Conservation (phyloP, 2,888 invertebrate genomes). For the Acrobasis consociella region DNA sequence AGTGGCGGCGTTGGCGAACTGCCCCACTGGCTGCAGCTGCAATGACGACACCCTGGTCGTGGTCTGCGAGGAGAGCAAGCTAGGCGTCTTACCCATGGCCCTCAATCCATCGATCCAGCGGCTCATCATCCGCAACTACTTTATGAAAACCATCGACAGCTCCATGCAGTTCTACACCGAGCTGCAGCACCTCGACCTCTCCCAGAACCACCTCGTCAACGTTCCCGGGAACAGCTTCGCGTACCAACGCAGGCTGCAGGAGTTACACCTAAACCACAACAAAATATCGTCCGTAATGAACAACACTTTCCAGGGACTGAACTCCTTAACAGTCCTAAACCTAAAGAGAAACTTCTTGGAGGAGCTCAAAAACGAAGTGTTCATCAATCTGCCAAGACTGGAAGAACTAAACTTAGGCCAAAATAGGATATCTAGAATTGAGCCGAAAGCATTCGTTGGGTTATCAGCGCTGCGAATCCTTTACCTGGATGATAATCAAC, state of each 20-base stretch:
- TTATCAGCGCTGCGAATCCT: constrained; percentile 89
- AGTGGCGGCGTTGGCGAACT: constrained; percentile 86
- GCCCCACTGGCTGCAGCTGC: constrained; percentile 94
- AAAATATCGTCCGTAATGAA: constrained; percentile 92
- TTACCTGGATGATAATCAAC: constrained; percentile 92
- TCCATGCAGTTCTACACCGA: constrained; percentile 95
- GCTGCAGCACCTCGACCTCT: constrained; percentile 92
- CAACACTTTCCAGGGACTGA: constrained; percentile 90
- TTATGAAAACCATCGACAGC: constrained; percentile 94
- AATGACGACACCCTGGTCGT: constrained; percentile 95
- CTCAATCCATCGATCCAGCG: constrained; percentile 95
- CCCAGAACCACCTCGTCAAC: constrained; percentile 91
- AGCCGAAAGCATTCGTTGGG: constrained; percentile 89
- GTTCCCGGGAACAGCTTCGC: constrained; percentile 91
- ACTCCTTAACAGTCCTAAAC: constrained; percentile 90
- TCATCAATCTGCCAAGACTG: constrained; percentile 87
- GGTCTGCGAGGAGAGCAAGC: constrained; percentile 91
- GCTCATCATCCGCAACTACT: constrained; percentile 91
- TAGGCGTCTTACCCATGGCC: constrained; percentile 95
- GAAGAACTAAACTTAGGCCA: constrained; percentile 94
- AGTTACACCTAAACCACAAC: constrained; percentile 92
- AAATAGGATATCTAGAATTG: constrained; percentile 91
- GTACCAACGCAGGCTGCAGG: constrained; percentile 91
- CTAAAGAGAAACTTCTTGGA: constrained; percentile 91
- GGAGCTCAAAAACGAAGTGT: constrained; percentile 88